Percentiles rank a stretch among this genome's conserved stretches.
Conservation (phyloP, 1,140 invertebrate species). For the Drosophila pruinosa region DNA sequence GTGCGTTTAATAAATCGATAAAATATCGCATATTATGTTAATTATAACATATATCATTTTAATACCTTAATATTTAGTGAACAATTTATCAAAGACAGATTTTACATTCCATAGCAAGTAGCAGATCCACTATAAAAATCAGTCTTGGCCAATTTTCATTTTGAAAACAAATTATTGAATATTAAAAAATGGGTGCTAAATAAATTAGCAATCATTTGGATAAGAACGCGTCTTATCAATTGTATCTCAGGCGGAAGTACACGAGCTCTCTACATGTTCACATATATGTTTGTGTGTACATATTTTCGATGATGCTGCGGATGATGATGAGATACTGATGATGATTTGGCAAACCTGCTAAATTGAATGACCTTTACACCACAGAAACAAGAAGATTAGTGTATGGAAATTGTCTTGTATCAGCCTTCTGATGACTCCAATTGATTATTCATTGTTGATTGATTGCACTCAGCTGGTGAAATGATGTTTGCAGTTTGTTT, state of each 20-base stretch:
- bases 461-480: conserved; percentile 54
- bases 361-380: conserved; percentile 27
- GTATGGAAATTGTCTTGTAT: conserved; percentile 9
- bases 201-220: conserved; percentile 13
- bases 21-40: conserved; percentile 21
- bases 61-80: conserved; percentile 6
- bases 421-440: conserved; percentile 14
- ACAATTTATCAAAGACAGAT: conserved; percentile 15
- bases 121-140: not conserved
- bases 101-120: conserved; percentile 34
- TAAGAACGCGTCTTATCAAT: conserved; percentile 14
- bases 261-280: not conserved
- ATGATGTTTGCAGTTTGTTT: conserved; percentile 63
- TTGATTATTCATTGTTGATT: conserved; percentile 49
- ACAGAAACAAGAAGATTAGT: not conserved
- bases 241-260: conserved; percentile 37
- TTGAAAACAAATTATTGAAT: not conserved
- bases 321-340: not conserved
- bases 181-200: conserved; percentile 25
- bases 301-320: not conserved
- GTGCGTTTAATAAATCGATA: conserved; percentile 7
- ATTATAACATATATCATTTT: conserved; percentile 18
- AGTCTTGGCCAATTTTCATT: conserved; percentile 9
- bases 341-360: not conserved
- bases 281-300: not conserved